phyloP scores from a whole-genome alignment of 2,888 invertebrate genomes.

The Cryptocephalus primarius region DNA sequence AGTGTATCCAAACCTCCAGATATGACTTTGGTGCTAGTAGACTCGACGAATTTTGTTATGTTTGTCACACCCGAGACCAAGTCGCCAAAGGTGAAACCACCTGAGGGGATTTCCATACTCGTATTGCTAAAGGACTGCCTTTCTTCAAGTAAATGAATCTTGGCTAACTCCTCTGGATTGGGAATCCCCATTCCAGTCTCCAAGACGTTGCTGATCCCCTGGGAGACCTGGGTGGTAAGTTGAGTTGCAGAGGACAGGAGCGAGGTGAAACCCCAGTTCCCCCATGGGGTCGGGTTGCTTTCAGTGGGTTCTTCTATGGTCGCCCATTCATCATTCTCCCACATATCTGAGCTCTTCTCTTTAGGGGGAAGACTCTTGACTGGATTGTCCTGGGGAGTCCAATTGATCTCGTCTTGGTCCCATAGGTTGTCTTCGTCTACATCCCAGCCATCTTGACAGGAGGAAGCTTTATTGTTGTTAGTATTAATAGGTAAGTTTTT shows the following conservation, averaged over 20 bases:
- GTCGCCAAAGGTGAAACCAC: constrained; percentile 48
- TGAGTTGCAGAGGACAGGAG: constrained; percentile 65
- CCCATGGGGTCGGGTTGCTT: constrained; percentile 41
- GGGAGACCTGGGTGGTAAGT: constrained; percentile 69
- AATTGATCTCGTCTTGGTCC: neutral
- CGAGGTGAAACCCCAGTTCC: constrained; percentile 65
- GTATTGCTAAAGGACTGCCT: constrained; percentile 4
- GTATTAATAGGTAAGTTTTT: neutral
- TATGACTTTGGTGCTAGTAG: constrained; percentile 51
- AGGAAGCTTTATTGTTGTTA: neutral
- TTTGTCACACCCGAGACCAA: constrained; percentile 53
- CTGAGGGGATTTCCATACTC: constrained; percentile 8
- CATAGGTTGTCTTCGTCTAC: neutral
- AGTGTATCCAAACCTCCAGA: constrained; percentile 76
- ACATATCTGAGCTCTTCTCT: constrained; percentile 29
- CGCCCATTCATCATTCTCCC: constrained; percentile 40
- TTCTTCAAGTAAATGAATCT: constrained; percentile 31
- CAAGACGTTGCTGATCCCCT: constrained; percentile 65
- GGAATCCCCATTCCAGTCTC: constrained; percentile 78
- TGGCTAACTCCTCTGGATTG: constrained; percentile 67
- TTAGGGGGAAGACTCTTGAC: neutral
- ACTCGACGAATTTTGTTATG: constrained; percentile 57
- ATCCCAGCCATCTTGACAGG: constrained; percentile 32
- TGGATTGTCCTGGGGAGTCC: neutral
- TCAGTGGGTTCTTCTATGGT: constrained; percentile 35